phyloP scores from a whole-genome alignment of 2,888 invertebrate genomes.

The Eucera pruinosa region DNA sequence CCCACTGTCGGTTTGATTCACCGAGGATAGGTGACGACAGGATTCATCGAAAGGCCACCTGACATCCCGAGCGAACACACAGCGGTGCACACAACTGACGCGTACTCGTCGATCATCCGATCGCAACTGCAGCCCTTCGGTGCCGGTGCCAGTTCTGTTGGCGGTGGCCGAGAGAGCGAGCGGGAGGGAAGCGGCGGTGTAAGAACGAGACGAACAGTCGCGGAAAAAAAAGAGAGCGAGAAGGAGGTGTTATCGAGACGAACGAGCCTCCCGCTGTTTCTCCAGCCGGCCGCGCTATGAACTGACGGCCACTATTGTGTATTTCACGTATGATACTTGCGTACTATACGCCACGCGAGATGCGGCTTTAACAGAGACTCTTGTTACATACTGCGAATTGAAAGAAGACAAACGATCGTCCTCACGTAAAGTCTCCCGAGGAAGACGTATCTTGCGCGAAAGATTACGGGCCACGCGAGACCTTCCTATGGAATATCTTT shows the following conservation, averaged over 20 bases:
- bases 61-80: slow-evolving; percentile 30
- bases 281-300: slow-evolving; percentile 29
- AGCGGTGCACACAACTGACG: slow-evolving; percentile 39
- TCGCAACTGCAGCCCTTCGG: slow-evolving; percentile 68
- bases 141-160: slow-evolving; percentile 59
- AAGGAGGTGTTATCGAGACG: slow-evolving; percentile 45
- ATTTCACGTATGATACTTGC: slow-evolving; percentile 1
- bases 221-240: slow-evolving; percentile 36
- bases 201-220: slow-evolving; percentile 23
- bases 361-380: background rate
- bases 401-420: background rate
- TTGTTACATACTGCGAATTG: background rate
- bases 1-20: slow-evolving; percentile 13
- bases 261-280: slow-evolving; percentile 52
- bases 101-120: slow-evolving; percentile 73
- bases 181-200: slow-evolving; percentile 22
- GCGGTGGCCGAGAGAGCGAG: slow-evolving; percentile 35
- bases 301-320: slow-evolving; percentile 23
- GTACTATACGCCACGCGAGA: slow-evolving; percentile 5
- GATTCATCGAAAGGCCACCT: slow-evolving; percentile 26
- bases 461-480: background rate
- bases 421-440: background rate
- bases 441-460: background rate
- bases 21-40: slow-evolving; percentile 1
- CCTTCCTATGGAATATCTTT: too few relatives aligned